These are phyloP conservation scores for Poeciliopsis occidentalis DNA, from an alignment of 2,113 vertebrate genomes.

Conservation along the genomic window DNA sequence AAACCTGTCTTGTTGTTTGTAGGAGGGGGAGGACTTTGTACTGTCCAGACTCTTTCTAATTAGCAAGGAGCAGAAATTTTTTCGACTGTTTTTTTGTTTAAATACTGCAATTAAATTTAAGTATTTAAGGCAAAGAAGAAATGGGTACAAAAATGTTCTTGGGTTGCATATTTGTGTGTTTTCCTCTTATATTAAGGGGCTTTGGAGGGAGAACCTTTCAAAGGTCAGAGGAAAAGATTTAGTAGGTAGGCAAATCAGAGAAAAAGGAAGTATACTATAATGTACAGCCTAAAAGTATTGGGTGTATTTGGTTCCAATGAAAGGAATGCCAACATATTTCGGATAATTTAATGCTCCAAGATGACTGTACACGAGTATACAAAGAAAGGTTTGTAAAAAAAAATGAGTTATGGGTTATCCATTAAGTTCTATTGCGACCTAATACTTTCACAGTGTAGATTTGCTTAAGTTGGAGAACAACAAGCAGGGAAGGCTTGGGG, in stretches of 20 bases:
- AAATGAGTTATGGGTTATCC: too few relatives aligned
- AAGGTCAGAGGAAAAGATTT: not conserved
- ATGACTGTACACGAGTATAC: too few relatives aligned
- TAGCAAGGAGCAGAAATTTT: constrained; percentile 43
- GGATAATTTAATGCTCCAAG: too few relatives aligned
- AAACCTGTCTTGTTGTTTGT: constrained; percentile 70
- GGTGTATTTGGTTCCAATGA: too few relatives aligned
- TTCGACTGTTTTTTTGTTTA: constrained; percentile 11
- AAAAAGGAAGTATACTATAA: not conserved
- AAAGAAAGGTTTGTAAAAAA: too few relatives aligned
- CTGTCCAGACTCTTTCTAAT: constrained; percentile 60
- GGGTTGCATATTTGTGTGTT: not conserved
- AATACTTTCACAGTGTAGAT: too few relatives aligned
- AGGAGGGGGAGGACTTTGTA: constrained; percentile 51
- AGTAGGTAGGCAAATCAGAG: not conserved
- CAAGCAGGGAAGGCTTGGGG: too few relatives aligned
- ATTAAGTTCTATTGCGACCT: too few relatives aligned
- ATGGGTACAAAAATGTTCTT: not conserved
- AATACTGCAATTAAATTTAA: not conserved
- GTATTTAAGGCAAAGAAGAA: not conserved
- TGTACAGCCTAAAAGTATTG: too few relatives aligned
- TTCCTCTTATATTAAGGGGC: not conserved
- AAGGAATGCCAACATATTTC: too few relatives aligned
- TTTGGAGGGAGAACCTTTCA: not conserved
- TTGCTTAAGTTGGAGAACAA: too few relatives aligned